phyloP scores from a whole-genome alignment of 2,888 invertebrate genomes.

The Meteorus colon region DNA sequence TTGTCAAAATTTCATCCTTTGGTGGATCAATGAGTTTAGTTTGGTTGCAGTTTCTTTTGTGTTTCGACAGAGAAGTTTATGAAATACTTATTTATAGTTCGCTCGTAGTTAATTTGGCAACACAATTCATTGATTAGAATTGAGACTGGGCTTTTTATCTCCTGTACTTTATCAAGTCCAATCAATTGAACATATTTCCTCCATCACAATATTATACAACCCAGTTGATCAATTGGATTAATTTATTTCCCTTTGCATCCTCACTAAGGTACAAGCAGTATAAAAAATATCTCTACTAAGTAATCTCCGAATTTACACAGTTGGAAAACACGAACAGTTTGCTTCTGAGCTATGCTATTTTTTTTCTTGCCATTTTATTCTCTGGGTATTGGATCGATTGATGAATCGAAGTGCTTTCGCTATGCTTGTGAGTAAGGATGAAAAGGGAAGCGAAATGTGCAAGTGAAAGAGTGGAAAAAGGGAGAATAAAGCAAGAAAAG shows the following conservation, averaged over 20 bases:
- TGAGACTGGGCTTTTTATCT: too few species aligned
- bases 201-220: neutral
- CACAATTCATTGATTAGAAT: too few species aligned
- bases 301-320: slow-evolving; percentile 29
- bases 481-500: slow-evolving; percentile 14
- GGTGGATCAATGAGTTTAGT: too few species aligned
- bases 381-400: slow-evolving; percentile 20
- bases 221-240: too few species aligned
- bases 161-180: too few species aligned
- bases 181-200: too few species aligned
- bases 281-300: neutral
- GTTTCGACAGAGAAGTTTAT: too few species aligned
- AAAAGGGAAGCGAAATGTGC: slow-evolving; percentile 26
- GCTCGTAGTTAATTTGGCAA: too few species aligned
- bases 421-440: slow-evolving; percentile 11
- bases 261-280: neutral
- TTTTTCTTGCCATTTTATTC: neutral
- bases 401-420: slow-evolving; percentile 31
- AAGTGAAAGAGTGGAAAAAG: slow-evolving; percentile 30
- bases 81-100: too few species aligned
- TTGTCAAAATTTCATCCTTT: too few species aligned
- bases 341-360: neutral
- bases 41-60: too few species aligned
- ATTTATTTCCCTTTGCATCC: neutral
- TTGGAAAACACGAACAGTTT: slow-evolving; percentile 30